Base-by-base conservation (phyloP, 2,888 invertebrate species). In the Iphiclides podalirius region DNA sequence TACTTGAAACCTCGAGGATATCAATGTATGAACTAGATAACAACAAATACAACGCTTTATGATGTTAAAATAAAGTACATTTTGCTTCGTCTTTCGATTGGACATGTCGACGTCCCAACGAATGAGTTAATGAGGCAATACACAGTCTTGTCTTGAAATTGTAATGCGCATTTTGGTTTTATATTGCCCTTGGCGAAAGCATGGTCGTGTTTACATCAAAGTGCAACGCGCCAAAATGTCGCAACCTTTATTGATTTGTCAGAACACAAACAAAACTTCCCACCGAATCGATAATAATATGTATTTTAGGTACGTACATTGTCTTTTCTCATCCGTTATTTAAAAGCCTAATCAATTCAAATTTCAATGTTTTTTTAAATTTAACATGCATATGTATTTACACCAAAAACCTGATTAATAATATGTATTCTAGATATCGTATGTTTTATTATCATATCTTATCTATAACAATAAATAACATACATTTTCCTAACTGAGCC, bases 81-180 rank as follows among this genome's bases (percentile, higher is more conserved):
- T 35, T 40, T 41, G 12, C 3, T 1, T 16, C 8, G 16, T 20
- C 20, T 7, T 38, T 14, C 23, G n/a, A 12, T 28, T 16, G 26
- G 7, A 1, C 7, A 26, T 20, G 14, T 12, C 13, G 12, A 48
- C 38, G 15, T 28, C 28, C n/a, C 13, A 39, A 13, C 20, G 31
- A 31, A 7, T 36, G 23, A 41, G 31, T 42, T 49, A 49, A 43
- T 34, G 26, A 44, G 39, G 44, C 39, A 44, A 45, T 40, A 35
- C 40, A 35, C 15, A 50, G 35, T 39, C 39, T 28, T 26, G 34
- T 38, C 33, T 13, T 9, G 37, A n/a, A 31, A 11, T 43, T 31
- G 31, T 15, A 26, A 37, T 37, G 26, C 31, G 33, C 43, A 43
- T 35, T 42, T 31, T 42, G 13, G 20, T 14, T 40, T 17, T 36